phyloP scores from a whole-genome alignment of 2,113 vertebrate species.

The Oreochromis tanganicae region DNA sequence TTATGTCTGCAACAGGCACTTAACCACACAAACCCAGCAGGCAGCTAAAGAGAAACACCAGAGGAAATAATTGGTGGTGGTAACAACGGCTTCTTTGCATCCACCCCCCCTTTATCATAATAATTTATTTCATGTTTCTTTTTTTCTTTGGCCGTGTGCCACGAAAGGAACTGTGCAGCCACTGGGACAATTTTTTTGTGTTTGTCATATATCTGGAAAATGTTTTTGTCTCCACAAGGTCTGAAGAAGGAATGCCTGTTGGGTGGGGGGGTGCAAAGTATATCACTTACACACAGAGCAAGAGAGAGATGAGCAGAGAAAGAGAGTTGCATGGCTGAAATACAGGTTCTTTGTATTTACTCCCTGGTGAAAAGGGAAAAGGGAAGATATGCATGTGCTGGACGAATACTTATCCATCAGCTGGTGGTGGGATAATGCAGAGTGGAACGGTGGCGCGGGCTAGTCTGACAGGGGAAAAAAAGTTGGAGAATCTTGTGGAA shows the following conservation, averaged over 20 bases:
- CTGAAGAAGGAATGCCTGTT: neutral
- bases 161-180: neutral
- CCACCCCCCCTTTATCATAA: neutral
- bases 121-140: conserved; percentile 14
- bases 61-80: conserved; percentile 7
- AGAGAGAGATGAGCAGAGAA: neutral
- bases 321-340: neutral
- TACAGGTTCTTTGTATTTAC: conserved; percentile 27
- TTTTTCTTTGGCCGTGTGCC: neutral
- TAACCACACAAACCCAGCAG: conserved; percentile 47
- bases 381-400: neutral
- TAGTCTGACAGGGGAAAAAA: conserved; percentile 30
- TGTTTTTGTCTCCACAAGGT: conserved; percentile 10
- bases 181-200: neutral
- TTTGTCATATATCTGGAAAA: conserved; percentile 1
- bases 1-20: conserved; percentile 51
- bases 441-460: conserved; percentile 13
- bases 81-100: conserved; percentile 21
- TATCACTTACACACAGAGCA: conserved; percentile 26
- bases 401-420: conserved; percentile 37
- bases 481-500: conserved; percentile 68
- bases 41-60: conserved; percentile 26
- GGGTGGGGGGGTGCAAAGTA: neutral
- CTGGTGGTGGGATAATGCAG: conserved; percentile 32
- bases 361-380: conserved; percentile 8